Evolutionary conservation across 2,113 vertebrate species (phyloP), one percentile per base, ranked within the genome.

Genomic region (Tachuris rubrigastra): DNA sequence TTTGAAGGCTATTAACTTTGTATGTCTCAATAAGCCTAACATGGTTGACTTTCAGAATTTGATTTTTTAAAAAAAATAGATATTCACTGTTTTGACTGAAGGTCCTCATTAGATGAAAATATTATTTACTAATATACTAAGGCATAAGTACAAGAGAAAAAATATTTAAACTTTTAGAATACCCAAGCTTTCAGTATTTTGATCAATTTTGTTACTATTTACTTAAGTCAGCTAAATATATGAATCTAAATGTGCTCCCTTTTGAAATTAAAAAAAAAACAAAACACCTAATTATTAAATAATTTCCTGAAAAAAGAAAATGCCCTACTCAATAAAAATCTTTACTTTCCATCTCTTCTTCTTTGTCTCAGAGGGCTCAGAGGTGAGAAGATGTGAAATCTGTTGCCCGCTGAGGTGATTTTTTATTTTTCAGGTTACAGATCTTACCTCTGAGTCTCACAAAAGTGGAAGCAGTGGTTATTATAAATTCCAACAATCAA

Each of bases 211-310:
- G 6, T 67, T 19, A 20, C 3, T 62, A 11, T 9, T 31, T 74
- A 77, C 20, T 66, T 85, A 66, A 41, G 85, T 55, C 11, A 50
- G 7, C 20, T 76, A 31, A 82, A 56, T 49, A 49, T 31, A 31
- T 14, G 3, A 14, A 67, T 46, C 3, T 24, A 71, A 53, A 12
- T 2, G 20, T 49, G 3, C 4, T 13, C 2, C 2, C 2, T 23
- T 62, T 52, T 28, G 30, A 73, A 87, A 62, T 35, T 2, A 16
- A 66, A 28, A 65, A 35, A 39, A 41, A 41, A 47, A 41, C 39
- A 41, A 41, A 12, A 52, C 12, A 9, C 9, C 0, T 28, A n/a
- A 4, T 37, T 66, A 41, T 77, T 31, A 18, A 82, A 4, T 12
- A 28, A 7, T 82, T 71, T 78, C 44, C 31, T 55, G 47, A 28